phyloP scores from a whole-genome alignment of 23 tunicate species.

The Halocynthia roretzi region DNA sequence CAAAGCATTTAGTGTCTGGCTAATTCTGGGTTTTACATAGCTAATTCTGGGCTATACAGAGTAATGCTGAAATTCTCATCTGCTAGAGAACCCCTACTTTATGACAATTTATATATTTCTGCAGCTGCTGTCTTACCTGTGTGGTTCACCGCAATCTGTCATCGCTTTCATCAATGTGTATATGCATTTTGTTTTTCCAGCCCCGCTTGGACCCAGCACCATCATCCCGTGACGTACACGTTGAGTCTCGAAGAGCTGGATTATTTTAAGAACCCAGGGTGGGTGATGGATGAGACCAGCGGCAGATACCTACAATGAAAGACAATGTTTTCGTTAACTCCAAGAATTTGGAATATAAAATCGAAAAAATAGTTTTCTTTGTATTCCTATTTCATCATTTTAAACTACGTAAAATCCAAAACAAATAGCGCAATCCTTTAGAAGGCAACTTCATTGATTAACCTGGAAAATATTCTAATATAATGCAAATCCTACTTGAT shows the following conservation, averaged over 20 bases:
- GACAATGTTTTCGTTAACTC: neutral
- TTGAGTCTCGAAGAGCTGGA: conserved; percentile 79
- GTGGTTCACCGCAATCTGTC: conserved; percentile 75
- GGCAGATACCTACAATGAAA: conserved; percentile 20
- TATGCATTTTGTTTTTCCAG: conserved; percentile 81
- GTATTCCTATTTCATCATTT: too few species aligned
- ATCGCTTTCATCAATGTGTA: conserved; percentile 83
- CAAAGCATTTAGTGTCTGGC: neutral
- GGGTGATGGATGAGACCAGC: conserved; percentile 63
- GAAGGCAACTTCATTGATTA: too few species aligned
- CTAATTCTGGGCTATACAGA: too few species aligned
- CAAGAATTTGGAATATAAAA: too few species aligned
- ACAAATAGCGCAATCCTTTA: too few species aligned
- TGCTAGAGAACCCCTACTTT: too few species aligned
- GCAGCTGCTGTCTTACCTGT: conserved; percentile 12
- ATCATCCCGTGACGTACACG: conserved; percentile 91
- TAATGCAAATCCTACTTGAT: conserved; percentile 28
- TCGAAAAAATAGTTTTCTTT: too few species aligned
- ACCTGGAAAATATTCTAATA: neutral
- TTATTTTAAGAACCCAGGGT: conserved; percentile 63
- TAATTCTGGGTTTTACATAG: too few species aligned
- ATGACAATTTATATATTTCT: neutral
- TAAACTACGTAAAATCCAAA: too few species aligned
- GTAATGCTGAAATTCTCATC: too few species aligned
- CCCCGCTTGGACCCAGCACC: conserved; percentile 89